phyloP scores from a whole-genome alignment of 2,797 vertebrate genomes.

The Pogoniulus pusillus region DNA sequence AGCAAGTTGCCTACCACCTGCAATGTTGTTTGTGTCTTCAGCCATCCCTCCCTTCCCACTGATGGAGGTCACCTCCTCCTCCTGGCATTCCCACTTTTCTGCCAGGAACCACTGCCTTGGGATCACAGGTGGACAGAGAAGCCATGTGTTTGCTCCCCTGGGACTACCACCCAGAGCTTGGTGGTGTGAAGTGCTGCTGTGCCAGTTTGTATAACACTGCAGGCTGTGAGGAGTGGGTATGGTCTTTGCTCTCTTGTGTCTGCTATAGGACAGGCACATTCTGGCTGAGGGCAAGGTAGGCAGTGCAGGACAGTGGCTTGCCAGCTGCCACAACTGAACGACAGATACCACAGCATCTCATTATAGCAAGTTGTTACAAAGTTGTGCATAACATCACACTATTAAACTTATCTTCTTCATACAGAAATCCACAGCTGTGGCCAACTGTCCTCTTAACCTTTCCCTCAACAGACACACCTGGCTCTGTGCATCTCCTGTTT shows the following conservation, averaged over 20 bases:
- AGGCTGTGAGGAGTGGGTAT: not conserved
- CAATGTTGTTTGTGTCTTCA: not conserved
- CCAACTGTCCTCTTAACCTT: not conserved
- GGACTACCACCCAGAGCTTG: not conserved
- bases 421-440: not conserved
- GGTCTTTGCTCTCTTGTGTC: not conserved
- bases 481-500: not conserved
- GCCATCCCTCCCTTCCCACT: not conserved
- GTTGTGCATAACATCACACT: not conserved
- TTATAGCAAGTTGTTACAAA: not conserved
- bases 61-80: not conserved
- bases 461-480: not conserved
- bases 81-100: not conserved
- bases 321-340: not conserved
- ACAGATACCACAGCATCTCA: not conserved
- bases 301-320: not conserved
- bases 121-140: not conserved
- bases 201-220: rapidly evolving
- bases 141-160: not conserved
- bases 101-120: not conserved
- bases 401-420: not conserved
- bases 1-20: not conserved
- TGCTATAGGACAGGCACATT: not conserved
- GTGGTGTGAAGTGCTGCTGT: not conserved
- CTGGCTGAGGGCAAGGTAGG: not conserved